Conservation (phyloP, 2,888 invertebrate genomes). For the Volucella zonaria region DNA sequence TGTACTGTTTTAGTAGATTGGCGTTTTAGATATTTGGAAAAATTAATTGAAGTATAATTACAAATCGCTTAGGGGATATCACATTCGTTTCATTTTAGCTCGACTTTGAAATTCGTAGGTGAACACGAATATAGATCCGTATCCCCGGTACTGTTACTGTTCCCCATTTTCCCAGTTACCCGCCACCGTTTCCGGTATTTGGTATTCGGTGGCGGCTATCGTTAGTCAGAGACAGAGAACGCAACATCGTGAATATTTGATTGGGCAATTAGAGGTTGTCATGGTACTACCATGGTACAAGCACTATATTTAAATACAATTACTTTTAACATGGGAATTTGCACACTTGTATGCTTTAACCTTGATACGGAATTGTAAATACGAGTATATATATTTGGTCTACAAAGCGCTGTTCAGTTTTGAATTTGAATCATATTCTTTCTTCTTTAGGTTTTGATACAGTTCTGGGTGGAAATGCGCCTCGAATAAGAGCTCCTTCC, state of each 20-base stretch:
- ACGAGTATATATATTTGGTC: neutral
- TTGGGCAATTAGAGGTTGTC: slow-evolving; percentile 71
- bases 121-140: neutral
- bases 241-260: slow-evolving; percentile 68
- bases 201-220: neutral
- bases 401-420: neutral
- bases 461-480: no score
- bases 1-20: slow-evolving; percentile 40
- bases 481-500: no score
- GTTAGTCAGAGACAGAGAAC: slow-evolving; percentile 18
- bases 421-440: neutral
- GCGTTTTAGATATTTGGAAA: slow-evolving; percentile 68
- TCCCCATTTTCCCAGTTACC: no score
- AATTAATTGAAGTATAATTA: slow-evolving; percentile 74
- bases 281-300: slow-evolving; percentile 41
- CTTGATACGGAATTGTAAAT: slow-evolving; percentile 22
- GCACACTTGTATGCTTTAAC: slow-evolving; percentile 54
- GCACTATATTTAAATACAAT: neutral
- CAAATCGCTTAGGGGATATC: slow-evolving; percentile 61
- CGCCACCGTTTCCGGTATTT: neutral
- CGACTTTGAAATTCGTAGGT: slow-evolving; percentile 11
- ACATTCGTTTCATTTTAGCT: slow-evolving; percentile 54
- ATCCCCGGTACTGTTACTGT: neutral
- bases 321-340: slow-evolving; percentile 66
- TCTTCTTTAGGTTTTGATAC: no score